A percentile compares a stretch with the other conserved stretches of the same genome.
phyloP scores from a whole-genome alignment of 2,888 invertebrate genomes.

The Euzophera pinguis region DNA sequence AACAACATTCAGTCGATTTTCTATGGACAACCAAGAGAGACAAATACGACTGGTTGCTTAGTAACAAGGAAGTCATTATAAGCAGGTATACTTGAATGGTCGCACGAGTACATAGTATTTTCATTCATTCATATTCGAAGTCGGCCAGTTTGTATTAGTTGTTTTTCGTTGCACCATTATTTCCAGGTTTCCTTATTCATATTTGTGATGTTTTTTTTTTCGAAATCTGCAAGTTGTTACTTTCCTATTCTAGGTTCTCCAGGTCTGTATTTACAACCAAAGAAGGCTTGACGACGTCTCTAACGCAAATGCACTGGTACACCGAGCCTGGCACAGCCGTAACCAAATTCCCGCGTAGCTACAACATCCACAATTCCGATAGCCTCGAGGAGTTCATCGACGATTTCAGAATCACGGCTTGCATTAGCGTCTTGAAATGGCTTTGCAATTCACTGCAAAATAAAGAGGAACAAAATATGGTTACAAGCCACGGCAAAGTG shows the following conservation, averaged over 20 bases:
- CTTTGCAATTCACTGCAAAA: slow-evolving; percentile 80
- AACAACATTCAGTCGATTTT: slow-evolving; percentile 90
- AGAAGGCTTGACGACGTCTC: slow-evolving; percentile 89
- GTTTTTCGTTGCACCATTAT: neutral
- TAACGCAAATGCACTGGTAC: slow-evolving; percentile 92
- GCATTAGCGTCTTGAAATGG: slow-evolving; percentile 90
- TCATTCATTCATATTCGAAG: neutral
- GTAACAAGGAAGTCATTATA: slow-evolving; percentile 72
- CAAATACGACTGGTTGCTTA: slow-evolving; percentile 85
- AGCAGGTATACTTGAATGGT: slow-evolving; percentile 57
- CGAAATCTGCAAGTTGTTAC: slow-evolving; percentile 29
- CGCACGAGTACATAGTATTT: neutral
- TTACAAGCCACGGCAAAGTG: slow-evolving; percentile 82
- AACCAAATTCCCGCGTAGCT: slow-evolving; percentile 92
- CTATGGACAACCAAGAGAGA: slow-evolving; percentile 94
- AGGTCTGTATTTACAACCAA: slow-evolving; percentile 95
- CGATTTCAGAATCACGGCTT: slow-evolving; percentile 94
- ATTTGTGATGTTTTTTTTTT: neutral
- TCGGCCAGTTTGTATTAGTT: neutral
- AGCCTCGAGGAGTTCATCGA: slow-evolving; percentile 91
- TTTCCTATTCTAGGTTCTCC: slow-evolving; percentile 83
- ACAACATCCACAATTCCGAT: slow-evolving; percentile 89
- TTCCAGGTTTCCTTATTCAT: neutral
- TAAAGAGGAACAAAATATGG: slow-evolving; percentile 77
- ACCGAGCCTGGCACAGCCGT: slow-evolving; percentile 89